Base-by-base conservation (phyloP, 2,797 vertebrate species). In the Myripristis jacobus region DNA sequence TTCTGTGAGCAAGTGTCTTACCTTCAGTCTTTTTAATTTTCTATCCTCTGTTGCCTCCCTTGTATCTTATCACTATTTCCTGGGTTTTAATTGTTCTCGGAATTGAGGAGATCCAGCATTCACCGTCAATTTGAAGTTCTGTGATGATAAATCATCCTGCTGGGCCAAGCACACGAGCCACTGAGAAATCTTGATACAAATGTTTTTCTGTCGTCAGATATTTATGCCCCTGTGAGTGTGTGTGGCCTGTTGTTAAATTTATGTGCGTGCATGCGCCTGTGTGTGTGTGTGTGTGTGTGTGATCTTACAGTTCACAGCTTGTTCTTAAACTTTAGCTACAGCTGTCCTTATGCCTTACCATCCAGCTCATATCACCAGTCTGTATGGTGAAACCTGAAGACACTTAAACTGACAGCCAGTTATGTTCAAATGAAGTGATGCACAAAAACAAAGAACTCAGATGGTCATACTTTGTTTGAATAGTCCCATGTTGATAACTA, bases 241-340 rank as follows among this genome's bases (percentile, higher is more conserved):
- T n/a, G n/a, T n/a, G n/a, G n/a, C n/a, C n/a, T n/a, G n/a, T n/a
- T n/a, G n/a, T n/a, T n/a, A n/a, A n/a, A n/a, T n/a, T n/a, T n/a
- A n/a, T n/a, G n/a, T n/a, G n/a, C n/a, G n/a, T n/a, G n/a, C n/a
- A n/a, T n/a, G n/a, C n/a, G n/a, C n/a, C n/a, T n/a, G n/a, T n/a
- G n/a, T n/a, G n/a, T n/a, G n/a, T n/a, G n/a, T n/a, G n/a, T n/a
- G n/a, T n/a, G n/a, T n/a, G n/a, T 6, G 46, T 62, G n/a, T n/a
- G n/a, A n/a, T n/a, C n/a, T n/a, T n/a, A 79, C 68, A 66, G 80
- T 62, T 51, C 29, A 73, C 73, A 77, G 71, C 82, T 82, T 88
- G 82, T 88, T 84, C 66, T 80, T 72, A 72, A 66, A 72, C 55
- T 79, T 41, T 25, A 75, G 58, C 75, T 47, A 15, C 34, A 48